phyloP scores from a whole-genome alignment of 23 tunicate species.

The Botrylloides violaceus region DNA sequence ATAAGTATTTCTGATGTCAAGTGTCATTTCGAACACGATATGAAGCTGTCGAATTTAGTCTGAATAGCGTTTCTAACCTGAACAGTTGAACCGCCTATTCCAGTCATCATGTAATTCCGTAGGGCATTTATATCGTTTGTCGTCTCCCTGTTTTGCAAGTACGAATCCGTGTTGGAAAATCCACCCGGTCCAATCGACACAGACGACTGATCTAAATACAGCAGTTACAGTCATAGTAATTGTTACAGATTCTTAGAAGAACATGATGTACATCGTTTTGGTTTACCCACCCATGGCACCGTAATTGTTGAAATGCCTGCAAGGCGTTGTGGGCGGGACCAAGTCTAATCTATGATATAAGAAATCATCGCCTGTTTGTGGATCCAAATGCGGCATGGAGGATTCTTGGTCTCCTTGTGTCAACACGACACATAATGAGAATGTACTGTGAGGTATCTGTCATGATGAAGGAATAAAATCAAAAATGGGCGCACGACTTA shows the following conservation, averaged over 20 bases:
- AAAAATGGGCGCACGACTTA: not conserved
- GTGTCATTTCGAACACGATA: too few species aligned
- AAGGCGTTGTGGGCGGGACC: slow-evolving; percentile 27
- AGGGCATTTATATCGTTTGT: slow-evolving; percentile 16
- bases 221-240: too few species aligned
- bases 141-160: slow-evolving; percentile 18
- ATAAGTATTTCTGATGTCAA: too few species aligned
- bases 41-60: too few species aligned
- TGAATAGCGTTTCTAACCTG: too few species aligned
- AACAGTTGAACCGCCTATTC: slow-evolving; percentile 13
- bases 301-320: slow-evolving; percentile 28
- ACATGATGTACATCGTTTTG: too few species aligned
- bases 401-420: slow-evolving; percentile 25
- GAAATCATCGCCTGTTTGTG: slow-evolving; percentile 30
- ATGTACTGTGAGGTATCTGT: slow-evolving; percentile 45
- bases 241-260: not conserved
- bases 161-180: slow-evolving; percentile 27
- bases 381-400: slow-evolving; percentile 1
- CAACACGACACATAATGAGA: slow-evolving; percentile 46
- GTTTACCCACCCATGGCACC: slow-evolving; percentile 18
- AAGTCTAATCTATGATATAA: slow-evolving; percentile 56
- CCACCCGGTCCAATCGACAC: slow-evolving; percentile 34
- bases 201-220: slow-evolving; percentile 48
- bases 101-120: slow-evolving; percentile 37
- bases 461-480: not conserved